Evolutionary conservation across 1,140 invertebrate genomes (phyloP).

Genomic region (Acromyrmex heyeri): DNA sequence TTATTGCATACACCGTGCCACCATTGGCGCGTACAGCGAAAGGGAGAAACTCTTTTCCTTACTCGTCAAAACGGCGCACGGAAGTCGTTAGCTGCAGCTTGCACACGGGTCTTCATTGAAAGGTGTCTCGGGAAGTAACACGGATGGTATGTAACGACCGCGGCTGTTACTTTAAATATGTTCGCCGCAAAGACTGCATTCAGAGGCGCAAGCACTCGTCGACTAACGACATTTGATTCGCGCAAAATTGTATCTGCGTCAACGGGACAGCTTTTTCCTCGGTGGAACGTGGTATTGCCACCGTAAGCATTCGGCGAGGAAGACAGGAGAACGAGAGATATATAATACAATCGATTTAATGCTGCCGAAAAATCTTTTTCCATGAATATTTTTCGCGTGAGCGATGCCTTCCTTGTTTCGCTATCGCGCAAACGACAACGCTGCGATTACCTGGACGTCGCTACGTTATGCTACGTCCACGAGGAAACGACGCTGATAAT

Average conservation of each 20-base stretch:
- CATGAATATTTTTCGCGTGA: neutral
- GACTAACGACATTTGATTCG: constrained; percentile 58
- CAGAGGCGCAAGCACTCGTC: constrained; percentile 10
- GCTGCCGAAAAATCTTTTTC: neutral
- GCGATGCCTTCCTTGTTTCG: neutral
- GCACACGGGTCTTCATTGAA: constrained; percentile 57
- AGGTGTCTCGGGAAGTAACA: constrained; percentile 50
- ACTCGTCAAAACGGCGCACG: constrained; percentile 17
- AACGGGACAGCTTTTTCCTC: neutral
- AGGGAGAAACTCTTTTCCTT: constrained; percentile 47
- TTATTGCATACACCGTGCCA: neutral
- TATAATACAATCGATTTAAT: constrained; percentile 6
- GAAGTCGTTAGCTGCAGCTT: constrained; percentile 67
- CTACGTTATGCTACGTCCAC: constrained; percentile 5
- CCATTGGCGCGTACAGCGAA: neutral
- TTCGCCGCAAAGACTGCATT: constrained; percentile 33
- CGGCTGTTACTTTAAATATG: constrained; percentile 64
- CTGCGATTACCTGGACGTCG: neutral
- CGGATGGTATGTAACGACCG: constrained; percentile 52
- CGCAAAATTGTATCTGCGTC: neutral
- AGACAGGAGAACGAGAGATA: neutral
- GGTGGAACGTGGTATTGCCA: neutral
- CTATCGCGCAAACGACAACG: neutral
- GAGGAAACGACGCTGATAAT: constrained; percentile 41
- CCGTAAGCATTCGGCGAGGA: neutral